Conservation (phyloP, 2,797 vertebrate genomes). For the Lagocephalus sceleratus region DNA sequence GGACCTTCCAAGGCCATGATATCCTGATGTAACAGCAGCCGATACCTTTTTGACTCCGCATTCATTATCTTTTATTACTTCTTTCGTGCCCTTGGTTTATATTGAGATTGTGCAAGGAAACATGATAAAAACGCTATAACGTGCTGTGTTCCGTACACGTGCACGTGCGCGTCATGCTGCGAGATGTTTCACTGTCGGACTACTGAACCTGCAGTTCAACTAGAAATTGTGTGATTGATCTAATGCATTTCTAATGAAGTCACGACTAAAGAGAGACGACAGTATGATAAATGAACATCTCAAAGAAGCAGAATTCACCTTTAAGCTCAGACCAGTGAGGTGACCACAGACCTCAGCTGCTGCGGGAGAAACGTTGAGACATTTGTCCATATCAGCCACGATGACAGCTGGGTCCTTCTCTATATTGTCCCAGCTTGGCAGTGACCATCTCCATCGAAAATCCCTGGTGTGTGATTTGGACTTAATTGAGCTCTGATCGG, state of each 20-base stretch:
- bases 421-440: conserved; percentile 34
- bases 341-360: conserved; percentile 69
- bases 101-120: conserved; percentile 32
- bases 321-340: conserved; percentile 39
- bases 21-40: conserved; percentile 57
- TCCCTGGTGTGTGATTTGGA: conserved; percentile 58
- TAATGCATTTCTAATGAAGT: conserved; percentile 25
- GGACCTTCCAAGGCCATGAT: conserved; percentile 53
- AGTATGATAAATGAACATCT: conserved; percentile 57
- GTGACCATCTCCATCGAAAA: conserved; percentile 44
- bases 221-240: conserved; percentile 33
- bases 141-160: background rate
- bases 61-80: background rate
- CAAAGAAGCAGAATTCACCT: conserved; percentile 45
- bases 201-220: conserved; percentile 31
- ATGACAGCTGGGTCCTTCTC: conserved; percentile 62
- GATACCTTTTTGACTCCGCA: conserved; percentile 25
- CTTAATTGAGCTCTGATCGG: conserved; percentile 61
- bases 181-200: conserved; percentile 22
- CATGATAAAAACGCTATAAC: background rate
- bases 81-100: conserved; percentile 22
- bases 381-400: conserved; percentile 34
- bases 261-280: background rate
- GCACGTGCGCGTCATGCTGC: conserved; percentile 1
- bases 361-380: conserved; percentile 47